Percentiles rank a stretch among this genome's conserved stretches.
Conservation (phyloP, 1,140 invertebrate species). For the Pachyrhynchus sulphureomaculatus region DNA sequence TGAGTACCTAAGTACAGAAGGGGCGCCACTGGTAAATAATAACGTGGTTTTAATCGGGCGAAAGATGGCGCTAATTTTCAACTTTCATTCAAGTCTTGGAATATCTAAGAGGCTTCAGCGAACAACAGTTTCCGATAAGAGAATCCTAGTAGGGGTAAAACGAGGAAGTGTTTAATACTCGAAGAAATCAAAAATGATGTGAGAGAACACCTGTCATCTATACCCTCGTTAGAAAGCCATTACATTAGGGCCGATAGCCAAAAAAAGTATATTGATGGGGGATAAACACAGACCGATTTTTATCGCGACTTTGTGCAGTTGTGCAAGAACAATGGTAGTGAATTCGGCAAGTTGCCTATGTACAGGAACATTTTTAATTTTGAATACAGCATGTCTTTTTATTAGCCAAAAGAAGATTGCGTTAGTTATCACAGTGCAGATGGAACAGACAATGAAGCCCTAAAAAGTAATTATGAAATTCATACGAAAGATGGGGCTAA, state of each 20-base stretch:
- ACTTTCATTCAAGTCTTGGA: conserved; percentile 15
- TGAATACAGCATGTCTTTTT: conserved; percentile 26
- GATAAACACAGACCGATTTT: conserved; percentile 37
- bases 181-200: conserved; percentile 10
- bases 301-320: conserved; percentile 33
- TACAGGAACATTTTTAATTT: conserved; percentile 12
- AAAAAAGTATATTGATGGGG: conserved; percentile 39
- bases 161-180: too few species aligned
- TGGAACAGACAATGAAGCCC: too few species aligned
- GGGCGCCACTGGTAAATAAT: too few species aligned
- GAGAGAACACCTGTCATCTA: conserved; percentile 7
- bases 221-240: conserved; percentile 22
- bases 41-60: neutral
- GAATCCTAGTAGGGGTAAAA: too few species aligned
- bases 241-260: conserved; percentile 35
- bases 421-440: too few species aligned
- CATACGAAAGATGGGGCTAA: neutral
- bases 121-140: neutral
- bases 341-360: conserved; percentile 16
- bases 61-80: neutral
- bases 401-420: conserved; percentile 34
- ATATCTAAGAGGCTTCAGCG: conserved; percentile 7
- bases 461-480: too few species aligned
- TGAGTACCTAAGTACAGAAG: conserved; percentile 15
- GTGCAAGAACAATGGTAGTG: neutral